phyloP scores from a whole-genome alignment of 2,797 vertebrate genomes.

The Thunnus albacares region DNA sequence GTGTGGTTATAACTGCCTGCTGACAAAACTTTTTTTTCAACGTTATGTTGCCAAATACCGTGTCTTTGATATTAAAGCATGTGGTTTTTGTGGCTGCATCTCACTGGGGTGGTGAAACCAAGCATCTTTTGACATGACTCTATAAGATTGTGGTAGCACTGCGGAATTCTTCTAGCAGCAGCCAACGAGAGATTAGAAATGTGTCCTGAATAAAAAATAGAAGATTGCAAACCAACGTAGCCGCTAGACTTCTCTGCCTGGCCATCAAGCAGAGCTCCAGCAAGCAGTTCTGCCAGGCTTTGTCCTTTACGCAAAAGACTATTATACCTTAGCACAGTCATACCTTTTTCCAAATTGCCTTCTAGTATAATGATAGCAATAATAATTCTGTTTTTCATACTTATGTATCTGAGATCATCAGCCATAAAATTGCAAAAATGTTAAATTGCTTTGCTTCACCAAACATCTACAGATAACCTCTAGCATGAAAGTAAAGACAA shows the following conservation, averaged over 20 bases:
- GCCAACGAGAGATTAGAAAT: conserved; percentile 19
- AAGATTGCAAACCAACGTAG: conserved; percentile 5
- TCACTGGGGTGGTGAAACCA: conserved; percentile 21
- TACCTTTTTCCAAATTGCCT: conserved; percentile 24
- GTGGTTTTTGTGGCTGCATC: conserved; percentile 25
- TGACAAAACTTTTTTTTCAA: conserved; percentile 15
- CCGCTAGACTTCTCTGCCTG: not conserved
- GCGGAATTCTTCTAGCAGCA: conserved; percentile 20
- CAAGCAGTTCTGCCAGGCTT: no score
- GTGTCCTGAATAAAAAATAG: not conserved
- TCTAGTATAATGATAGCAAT: conserved; percentile 31
- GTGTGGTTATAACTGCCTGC: conserved; percentile 19
- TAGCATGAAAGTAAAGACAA: conserved; percentile 18
- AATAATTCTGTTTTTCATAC: conserved; percentile 25
- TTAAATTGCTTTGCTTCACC: conserved; percentile 19
- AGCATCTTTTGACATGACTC: conserved; percentile 23
- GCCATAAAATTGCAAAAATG: conserved; percentile 16
- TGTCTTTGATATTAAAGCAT: conserved; percentile 30
- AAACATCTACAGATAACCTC: conserved; percentile 30
- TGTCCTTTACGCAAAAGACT: conserved; percentile 4
- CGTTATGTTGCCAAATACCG: not conserved
- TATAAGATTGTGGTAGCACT: not conserved
- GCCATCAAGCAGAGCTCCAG: not conserved
- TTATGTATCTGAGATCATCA: conserved; percentile 37
- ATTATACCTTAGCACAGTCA: conserved; percentile 6